These are phyloP conservation scores for Coryphaenoides rupestris DNA, from an alignment of 2,113 vertebrate species.

Conservation along the genomic window DNA sequence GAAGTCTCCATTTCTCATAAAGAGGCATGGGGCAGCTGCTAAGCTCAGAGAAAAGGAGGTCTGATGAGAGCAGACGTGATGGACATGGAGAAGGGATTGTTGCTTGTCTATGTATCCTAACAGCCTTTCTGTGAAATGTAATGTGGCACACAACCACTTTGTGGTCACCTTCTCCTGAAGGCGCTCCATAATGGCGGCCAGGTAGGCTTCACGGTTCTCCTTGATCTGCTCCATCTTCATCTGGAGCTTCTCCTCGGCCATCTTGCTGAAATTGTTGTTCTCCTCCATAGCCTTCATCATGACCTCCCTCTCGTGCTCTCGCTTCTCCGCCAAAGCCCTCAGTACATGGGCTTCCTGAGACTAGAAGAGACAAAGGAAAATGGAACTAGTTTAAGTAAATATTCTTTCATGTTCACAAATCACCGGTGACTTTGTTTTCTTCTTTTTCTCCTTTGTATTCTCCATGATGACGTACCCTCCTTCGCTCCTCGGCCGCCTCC, in stretches of 20 bases:
- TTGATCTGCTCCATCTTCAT: constrained; percentile 95
- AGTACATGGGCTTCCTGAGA: constrained; percentile 92
- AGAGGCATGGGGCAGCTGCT: too few species aligned
- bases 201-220: constrained; percentile 90
- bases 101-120: too few species aligned
- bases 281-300: constrained; percentile 97
- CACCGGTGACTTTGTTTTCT: not conserved
- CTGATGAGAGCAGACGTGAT: too few species aligned
- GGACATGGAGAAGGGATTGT: too few species aligned
- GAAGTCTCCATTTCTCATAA: too few species aligned
- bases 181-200: constrained; percentile 90
- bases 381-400: too few species aligned
- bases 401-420: not conserved
- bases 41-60: too few species aligned
- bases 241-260: constrained; percentile 91
- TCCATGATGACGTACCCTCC: constrained; percentile 76
- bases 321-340: constrained; percentile 87
- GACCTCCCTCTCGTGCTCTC: constrained; percentile 92
- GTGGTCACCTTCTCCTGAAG: constrained; percentile 90
- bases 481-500: constrained; percentile 92
- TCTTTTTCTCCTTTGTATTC: not conserved
- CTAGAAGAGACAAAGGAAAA: constrained; percentile 55
- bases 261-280: constrained; percentile 97
- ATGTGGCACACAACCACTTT: not conserved
- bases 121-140: too few species aligned